phyloP scores from a whole-genome alignment of 2,888 invertebrate genomes.

The Alentia gelatinosa region DNA sequence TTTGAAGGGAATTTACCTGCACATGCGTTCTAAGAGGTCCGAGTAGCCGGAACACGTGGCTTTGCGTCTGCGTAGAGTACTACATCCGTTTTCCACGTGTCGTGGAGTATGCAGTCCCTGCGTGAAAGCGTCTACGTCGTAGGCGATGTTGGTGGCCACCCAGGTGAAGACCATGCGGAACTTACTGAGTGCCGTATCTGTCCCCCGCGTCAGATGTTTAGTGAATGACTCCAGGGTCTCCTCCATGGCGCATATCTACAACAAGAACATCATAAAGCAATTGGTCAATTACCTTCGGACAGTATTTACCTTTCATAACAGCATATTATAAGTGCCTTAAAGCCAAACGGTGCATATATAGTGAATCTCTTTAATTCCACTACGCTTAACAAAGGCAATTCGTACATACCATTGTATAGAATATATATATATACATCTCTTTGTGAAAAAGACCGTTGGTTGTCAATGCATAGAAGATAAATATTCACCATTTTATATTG shows the following conservation, averaged over 20 bases:
- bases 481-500: too few species aligned
- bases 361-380: too few species aligned
- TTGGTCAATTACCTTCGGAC: too few species aligned
- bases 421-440: too few species aligned
- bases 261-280: too few species aligned
- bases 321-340: too few species aligned
- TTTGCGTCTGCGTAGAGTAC: neutral
- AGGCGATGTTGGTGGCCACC: conserved; percentile 29
- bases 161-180: conserved; percentile 13
- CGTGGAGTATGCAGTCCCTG: conserved; percentile 3
- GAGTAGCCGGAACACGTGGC: conserved; percentile 33
- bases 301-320: too few species aligned
- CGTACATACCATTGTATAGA: too few species aligned
- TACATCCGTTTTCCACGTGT: neutral
- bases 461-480: too few species aligned
- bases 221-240: conserved; percentile 14
- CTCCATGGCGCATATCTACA: neutral
- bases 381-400: too few species aligned
- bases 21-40: neutral
- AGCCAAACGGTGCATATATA: too few species aligned
- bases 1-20: neutral
- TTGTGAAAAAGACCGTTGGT: too few species aligned
- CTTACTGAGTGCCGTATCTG: neutral
- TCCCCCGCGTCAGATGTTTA: neutral
- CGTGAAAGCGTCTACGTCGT: conserved; percentile 1